phyloP scores from a whole-genome alignment of 1,140 invertebrate species.

The Temnothorax nylanderi region DNA sequence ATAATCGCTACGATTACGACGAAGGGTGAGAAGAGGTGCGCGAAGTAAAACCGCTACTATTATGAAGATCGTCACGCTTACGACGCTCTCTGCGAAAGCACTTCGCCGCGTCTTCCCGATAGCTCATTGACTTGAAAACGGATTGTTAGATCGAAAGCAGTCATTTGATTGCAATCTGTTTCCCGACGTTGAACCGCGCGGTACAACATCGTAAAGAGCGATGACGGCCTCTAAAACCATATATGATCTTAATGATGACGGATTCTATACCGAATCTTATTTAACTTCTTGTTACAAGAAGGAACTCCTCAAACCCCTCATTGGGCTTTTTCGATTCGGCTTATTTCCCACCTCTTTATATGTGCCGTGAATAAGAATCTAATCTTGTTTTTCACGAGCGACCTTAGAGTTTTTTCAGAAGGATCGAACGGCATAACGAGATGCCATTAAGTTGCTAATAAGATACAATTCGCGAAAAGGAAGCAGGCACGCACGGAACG shows the following conservation, averaged over 20 bases:
- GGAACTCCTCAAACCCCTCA: not conserved
- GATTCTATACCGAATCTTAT: not conserved
- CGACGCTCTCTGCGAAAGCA: not conserved
- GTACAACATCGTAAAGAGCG: not conserved
- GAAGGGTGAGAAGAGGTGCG: slow-evolving; percentile 19
- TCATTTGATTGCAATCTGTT: slow-evolving; percentile 5
- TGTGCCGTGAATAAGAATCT: not conserved
- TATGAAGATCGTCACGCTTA: slow-evolving; percentile 33
- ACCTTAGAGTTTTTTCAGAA: not conserved
- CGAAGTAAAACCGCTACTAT: slow-evolving; percentile 16
- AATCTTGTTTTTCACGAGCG: not conserved
- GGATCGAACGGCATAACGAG: too few relatives aligned
- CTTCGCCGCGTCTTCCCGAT: not conserved
- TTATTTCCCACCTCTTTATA: not conserved
- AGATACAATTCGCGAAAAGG: not conserved
- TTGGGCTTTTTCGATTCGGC: not conserved
- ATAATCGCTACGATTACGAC: slow-evolving; percentile 66
- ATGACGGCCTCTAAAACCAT: not conserved
- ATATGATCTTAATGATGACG: not conserved
- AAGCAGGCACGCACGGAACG: not conserved
- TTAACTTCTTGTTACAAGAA: not conserved
- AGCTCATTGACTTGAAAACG: slow-evolving; percentile 23
- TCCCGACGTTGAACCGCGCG: not conserved
- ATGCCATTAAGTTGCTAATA: too few relatives aligned
- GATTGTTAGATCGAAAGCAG: slow-evolving; percentile 32